Evolutionary conservation across 2,113 vertebrate species (phyloP), one percentile per base, ranked within the genome.

Genomic region (Heterocephalus glaber): DNA sequence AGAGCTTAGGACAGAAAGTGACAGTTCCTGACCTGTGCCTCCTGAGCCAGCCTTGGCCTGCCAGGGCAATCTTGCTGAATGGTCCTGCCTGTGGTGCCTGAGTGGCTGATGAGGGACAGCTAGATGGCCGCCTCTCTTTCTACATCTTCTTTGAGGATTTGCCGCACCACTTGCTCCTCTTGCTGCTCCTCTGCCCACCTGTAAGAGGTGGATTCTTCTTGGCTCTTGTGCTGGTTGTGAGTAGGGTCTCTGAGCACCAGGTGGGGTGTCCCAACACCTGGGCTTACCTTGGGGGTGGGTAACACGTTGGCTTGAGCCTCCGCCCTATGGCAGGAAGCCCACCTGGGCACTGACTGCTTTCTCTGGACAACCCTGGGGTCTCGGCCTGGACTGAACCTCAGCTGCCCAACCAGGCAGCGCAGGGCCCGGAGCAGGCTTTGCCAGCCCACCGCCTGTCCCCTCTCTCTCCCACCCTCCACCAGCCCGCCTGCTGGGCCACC

Each of bases 101-200:
- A 1, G 28, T 8, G 44, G 28, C 14, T 1, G 7, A 4, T 35
- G 9, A 47, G 2, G 22, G 65, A 65, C 20, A 7, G 19, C 26
- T 3, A 17, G 26, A 16, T 0, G 2, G 12, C 0, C 0, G 3
- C 47, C 6, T n/a, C 47, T 14, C 56, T 33, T n/a, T 16, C 76
- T 56, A 52, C 26, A 24, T 28, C 58, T 47, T 76, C 35, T 30
- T 7, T 47, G 41, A 30, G 44, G 12, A 30, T 16, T 26, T 16
- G 26, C 13, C 41, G 41, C 26, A 47, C 44, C 47, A 49, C 13
- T 26, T 30, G 22, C 6, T 17, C 66, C 16, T 20, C 54, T 3
- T 30, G 26, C 26, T 22, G 6, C 1, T 16, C 60, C 54, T 79
- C 47, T 84, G 19, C 41, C 41, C 1, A 0, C 11, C n/a, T 68